Conservation (phyloP, 2,113 vertebrate species). For the Gymnorhina tibicen region DNA sequence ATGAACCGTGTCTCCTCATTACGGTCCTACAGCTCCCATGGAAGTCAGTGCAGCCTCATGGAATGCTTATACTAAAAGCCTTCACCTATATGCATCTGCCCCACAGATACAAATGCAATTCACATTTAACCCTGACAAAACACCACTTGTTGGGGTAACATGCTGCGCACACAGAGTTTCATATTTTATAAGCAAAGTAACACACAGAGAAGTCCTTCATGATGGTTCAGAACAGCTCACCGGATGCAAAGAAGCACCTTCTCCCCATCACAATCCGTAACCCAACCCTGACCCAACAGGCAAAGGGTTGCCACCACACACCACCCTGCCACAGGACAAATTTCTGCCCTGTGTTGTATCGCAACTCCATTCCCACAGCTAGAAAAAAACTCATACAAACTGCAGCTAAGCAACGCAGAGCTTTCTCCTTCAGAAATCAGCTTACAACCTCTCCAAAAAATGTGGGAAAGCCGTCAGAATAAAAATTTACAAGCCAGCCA, state of each 20-base stretch:
- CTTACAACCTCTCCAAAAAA: background rate
- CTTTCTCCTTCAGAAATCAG: background rate
- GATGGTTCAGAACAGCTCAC: background rate
- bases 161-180: background rate
- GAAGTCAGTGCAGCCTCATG: background rate
- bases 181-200: background rate
- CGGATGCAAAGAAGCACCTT: background rate
- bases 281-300: background rate
- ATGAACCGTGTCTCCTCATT: background rate
- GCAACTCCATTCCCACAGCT: background rate
- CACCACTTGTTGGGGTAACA: background rate
- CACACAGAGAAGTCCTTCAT: background rate
- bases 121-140: background rate
- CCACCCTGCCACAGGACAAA: background rate
- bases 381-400: background rate
- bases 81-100: background rate
- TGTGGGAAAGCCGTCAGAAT: background rate
- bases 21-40: background rate
- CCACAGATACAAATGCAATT: background rate
- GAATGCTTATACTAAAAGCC: background rate
- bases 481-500: background rate
- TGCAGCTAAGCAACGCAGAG: background rate
- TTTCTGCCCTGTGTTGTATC: background rate
- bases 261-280: background rate
- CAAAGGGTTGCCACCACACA: background rate